Percentiles rank a stretch among this genome's conserved stretches.
phyloP scores from a whole-genome alignment of 2,113 vertebrate genomes.

The Machaerirhynchus nigripectus region DNA sequence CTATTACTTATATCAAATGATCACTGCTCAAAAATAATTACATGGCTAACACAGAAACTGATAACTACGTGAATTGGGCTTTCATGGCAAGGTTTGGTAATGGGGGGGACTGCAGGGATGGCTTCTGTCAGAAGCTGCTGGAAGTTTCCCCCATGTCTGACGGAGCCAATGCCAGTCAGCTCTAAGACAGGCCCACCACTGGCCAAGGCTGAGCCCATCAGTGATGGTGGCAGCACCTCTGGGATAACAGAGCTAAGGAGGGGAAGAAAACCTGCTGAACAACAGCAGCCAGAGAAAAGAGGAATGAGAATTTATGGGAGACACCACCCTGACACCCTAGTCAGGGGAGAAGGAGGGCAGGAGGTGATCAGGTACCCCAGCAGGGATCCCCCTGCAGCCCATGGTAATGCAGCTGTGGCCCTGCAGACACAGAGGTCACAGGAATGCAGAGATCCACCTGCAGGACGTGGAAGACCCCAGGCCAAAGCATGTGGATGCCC shows the following conservation, averaged over 20 bases:
- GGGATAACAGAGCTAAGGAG: not conserved
- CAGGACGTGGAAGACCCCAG: not conserved
- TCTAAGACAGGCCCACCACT: fast-evolving
- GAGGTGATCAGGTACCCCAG: fast-evolving
- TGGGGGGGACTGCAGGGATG: fast-evolving
- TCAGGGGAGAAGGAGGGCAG: not conserved
- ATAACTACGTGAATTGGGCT: not conserved
- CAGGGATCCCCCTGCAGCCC: not conserved
- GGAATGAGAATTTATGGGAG: not conserved
- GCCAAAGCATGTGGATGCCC: not conserved
- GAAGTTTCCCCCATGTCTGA: not conserved
- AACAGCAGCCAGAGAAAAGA: not conserved
- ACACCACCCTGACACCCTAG: not conserved
- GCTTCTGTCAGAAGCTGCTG: not conserved
- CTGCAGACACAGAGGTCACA: not conserved
- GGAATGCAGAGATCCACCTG: not conserved
- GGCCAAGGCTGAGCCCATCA: not conserved
- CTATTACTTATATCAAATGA: not conserved
- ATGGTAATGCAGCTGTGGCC: not conserved
- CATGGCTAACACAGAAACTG: not conserved
- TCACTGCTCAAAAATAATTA: not conserved
- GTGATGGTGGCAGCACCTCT: not conserved
- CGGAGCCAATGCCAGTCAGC: fast-evolving
- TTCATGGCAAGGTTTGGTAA: not conserved
- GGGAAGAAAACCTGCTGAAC: not conserved